These are phyloP conservation scores for Bufo gargarizans DNA, from an alignment of 2,113 vertebrate species.

Conservation along the genomic window DNA sequence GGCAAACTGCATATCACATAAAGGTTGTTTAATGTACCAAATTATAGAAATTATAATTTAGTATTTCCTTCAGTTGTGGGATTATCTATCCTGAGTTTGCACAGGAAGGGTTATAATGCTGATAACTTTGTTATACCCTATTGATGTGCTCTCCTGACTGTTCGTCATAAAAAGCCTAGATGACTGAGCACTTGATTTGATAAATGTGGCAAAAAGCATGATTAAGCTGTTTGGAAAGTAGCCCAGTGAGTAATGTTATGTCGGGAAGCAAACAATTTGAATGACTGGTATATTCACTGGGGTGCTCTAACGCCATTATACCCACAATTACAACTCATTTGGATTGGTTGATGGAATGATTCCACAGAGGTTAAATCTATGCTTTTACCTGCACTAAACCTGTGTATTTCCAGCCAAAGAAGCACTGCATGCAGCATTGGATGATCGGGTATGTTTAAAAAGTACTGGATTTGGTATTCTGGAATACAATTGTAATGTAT, in stretches of 20 bases:
- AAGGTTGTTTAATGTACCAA: too few relatives aligned
- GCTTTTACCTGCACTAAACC: background rate
- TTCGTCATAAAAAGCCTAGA: background rate
- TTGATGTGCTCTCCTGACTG: background rate
- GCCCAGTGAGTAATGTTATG: conserved; percentile 31
- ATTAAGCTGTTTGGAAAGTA: conserved; percentile 8
- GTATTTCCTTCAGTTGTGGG: background rate
- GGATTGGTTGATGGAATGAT: conserved; percentile 21
- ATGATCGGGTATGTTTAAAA: background rate
- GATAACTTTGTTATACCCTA: background rate
- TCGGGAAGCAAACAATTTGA: conserved; percentile 17
- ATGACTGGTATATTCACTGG: conserved; percentile 19
- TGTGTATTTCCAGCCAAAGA: background rate
- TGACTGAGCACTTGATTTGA: conserved; percentile 3
- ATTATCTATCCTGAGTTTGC: background rate
- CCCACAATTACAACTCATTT: conserved; percentile 11
- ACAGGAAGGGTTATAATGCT: background rate
- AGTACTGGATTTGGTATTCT: background rate
- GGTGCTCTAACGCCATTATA: conserved; percentile 23
- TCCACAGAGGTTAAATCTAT: conserved; percentile 24
- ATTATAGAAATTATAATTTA: background rate
- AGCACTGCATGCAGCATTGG: background rate
- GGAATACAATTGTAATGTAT: background rate
- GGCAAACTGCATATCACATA: too few relatives aligned
- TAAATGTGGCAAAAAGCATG: background rate